Conservation (phyloP, 2,888 invertebrate species). For the Gerris lacustris region DNA sequence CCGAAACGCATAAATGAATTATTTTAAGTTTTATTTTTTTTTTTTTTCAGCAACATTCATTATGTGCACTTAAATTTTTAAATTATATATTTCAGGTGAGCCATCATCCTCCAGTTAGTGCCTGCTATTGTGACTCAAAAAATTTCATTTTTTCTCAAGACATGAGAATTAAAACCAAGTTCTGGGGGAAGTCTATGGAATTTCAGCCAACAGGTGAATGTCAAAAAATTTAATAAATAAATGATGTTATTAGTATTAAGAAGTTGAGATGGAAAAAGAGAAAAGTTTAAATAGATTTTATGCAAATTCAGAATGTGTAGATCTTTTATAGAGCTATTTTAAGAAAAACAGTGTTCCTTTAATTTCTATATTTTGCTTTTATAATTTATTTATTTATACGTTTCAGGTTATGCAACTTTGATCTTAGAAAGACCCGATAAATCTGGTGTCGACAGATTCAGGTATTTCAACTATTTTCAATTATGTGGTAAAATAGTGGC, state of each 20-base stretch:
- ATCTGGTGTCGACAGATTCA: slow-evolving; percentile 10
- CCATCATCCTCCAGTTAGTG: slow-evolving; percentile 73
- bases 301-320: too few species aligned
- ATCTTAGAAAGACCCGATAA: slow-evolving; percentile 45
- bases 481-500: too few species aligned
- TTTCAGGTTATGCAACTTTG: slow-evolving; percentile 44
- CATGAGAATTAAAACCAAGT: slow-evolving; percentile 70
- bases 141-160: slow-evolving; percentile 74
- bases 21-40: too few species aligned
- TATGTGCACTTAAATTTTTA: too few species aligned
- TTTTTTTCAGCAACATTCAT: too few species aligned
- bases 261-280: too few species aligned
- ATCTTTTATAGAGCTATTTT: too few species aligned
- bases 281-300: too few species aligned
- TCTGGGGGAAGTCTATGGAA: slow-evolving; percentile 86
- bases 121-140: slow-evolving; percentile 63
- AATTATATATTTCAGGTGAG: too few species aligned
- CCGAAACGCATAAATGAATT: too few species aligned
- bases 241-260: too few species aligned
- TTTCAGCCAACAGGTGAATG: slow-evolving; percentile 59
- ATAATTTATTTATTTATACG: not conserved
- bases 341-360: too few species aligned
- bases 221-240: not conserved
- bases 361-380: not conserved
- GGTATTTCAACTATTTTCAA: not conserved